phyloP scores from a whole-genome alignment of 2,797 vertebrate species.

The Hippocampus kuda region DNA sequence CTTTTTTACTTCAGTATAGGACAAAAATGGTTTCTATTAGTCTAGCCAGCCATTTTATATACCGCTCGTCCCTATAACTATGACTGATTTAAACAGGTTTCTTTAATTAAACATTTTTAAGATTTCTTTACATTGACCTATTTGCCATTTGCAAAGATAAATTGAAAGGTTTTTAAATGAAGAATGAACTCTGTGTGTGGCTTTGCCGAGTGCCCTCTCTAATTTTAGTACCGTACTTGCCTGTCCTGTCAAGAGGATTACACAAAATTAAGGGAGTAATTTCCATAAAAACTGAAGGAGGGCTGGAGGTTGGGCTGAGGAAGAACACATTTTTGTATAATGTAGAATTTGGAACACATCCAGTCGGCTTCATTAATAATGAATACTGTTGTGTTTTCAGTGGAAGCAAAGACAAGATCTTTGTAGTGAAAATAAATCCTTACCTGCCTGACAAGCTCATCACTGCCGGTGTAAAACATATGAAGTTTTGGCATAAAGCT shows the following conservation, averaged over 20 bases:
- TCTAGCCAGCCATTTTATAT: not conserved
- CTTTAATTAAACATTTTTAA: not conserved
- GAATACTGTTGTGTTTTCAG: slow-evolving; percentile 64
- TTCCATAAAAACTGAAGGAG: slow-evolving; percentile 3
- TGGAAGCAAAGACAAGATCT: slow-evolving; percentile 98
- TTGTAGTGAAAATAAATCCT: slow-evolving; percentile 94
- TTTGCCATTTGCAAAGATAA: not conserved
- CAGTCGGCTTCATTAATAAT: slow-evolving; percentile 5
- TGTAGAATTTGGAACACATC: slow-evolving; percentile 2
- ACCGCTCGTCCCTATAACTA: not conserved
- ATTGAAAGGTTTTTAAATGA: not conserved
- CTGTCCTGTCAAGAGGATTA: slow-evolving; percentile 5
- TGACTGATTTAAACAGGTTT: no score
- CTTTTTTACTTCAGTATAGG: not conserved
- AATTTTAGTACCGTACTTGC: not conserved
- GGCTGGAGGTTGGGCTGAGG: not conserved
- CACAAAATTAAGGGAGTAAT: slow-evolving; percentile 3
- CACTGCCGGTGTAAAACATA: slow-evolving; percentile 94
- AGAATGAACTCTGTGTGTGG: not conserved
- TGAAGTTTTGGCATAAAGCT: slow-evolving; percentile 97
- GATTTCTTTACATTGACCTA: not conserved
- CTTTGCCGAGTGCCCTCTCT: no score
- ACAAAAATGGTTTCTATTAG: no score
- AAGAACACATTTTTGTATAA: slow-evolving; percentile 3
- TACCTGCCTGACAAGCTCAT: slow-evolving; percentile 94